Base-by-base conservation (phyloP, 2,888 invertebrate genomes). In the Stramonita haemastoma region DNA sequence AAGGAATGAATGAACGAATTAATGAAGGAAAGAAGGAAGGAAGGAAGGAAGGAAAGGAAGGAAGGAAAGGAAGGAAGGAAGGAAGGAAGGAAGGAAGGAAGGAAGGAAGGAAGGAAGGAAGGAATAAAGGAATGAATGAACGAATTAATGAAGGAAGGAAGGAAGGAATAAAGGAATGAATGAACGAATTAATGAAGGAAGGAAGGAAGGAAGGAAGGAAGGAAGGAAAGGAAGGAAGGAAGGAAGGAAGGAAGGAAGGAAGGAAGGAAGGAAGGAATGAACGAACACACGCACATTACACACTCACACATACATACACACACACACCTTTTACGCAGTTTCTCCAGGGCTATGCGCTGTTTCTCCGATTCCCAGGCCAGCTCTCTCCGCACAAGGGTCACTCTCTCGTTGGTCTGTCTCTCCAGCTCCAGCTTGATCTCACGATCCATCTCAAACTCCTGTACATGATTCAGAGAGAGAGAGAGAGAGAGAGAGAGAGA, bases 401-500 rank as follows among this genome's bases (percentile, higher is more conserved):
- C 94, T 92, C 95, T 95, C 81, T 95, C 95, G 77, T 93, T 91
- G 81, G 93, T 95, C 89, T 95, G 95, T 87, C 92, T 91, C 60
- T 95, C 92, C 56, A 96, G 90, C 90, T 96, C 95, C 84, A 93
- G 89, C 90, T 95, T 95, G 84, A 96, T 95, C 89, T 95, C 94
- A 87, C 95, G 93, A 90, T 96, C 96, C 94, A 96, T 95, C 92
- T 95, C 95, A 95, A 96, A 96, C 91, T 96, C 95, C 95, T 96
- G 90, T 57, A 73, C 34, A 81, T 46, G 46, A 46, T 2, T 5
- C 46, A 46, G 46, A 46, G 46, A 46, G 46, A 5, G 46, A 46
- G 46, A 46, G 46, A 46, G 46, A 5, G 46, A 46, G 8, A 46
- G 46, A 46, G 46, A 46, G 46, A 46, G 46, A 5, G 46, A 46